phyloP scores from a whole-genome alignment of 2,113 vertebrate species.

The Pseudolaguvia tuberculata region DNA sequence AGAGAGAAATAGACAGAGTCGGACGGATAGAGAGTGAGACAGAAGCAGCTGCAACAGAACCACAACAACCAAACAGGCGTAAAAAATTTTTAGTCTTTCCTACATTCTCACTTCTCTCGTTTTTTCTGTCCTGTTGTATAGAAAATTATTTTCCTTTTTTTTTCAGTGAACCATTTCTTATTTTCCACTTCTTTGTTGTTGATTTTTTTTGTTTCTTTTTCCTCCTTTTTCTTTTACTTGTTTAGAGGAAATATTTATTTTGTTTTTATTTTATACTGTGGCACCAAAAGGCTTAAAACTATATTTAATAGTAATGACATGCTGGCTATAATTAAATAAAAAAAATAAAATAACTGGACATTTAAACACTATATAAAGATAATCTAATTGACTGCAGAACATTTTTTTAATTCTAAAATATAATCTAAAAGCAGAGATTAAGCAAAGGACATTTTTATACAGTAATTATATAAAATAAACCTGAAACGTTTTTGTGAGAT shows the following conservation, averaged over 20 bases:
- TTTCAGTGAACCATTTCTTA: not conserved
- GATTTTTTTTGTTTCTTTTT: not conserved
- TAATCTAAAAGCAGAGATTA: no score
- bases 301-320: no score
- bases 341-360: not conserved
- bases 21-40: not conserved
- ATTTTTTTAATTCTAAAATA: no score
- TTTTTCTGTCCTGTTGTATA: not conserved
- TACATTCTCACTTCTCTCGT: not conserved
- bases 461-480: no score
- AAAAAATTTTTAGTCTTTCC: not conserved
- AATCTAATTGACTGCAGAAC: no score
- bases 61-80: not conserved
- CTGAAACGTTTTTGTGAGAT: no score
- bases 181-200: not conserved
- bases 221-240: not conserved
- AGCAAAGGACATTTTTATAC: no score
- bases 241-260: not conserved
- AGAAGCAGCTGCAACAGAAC: slow-evolving; percentile 40
- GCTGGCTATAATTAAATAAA: not conserved
- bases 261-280: not conserved
- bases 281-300: not conserved
- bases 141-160: not conserved
- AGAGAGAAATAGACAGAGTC: not conserved
- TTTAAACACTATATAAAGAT: no score